phyloP scores from a whole-genome alignment of 2,797 vertebrate genomes.

The Chaenodraco wilsoni region DNA sequence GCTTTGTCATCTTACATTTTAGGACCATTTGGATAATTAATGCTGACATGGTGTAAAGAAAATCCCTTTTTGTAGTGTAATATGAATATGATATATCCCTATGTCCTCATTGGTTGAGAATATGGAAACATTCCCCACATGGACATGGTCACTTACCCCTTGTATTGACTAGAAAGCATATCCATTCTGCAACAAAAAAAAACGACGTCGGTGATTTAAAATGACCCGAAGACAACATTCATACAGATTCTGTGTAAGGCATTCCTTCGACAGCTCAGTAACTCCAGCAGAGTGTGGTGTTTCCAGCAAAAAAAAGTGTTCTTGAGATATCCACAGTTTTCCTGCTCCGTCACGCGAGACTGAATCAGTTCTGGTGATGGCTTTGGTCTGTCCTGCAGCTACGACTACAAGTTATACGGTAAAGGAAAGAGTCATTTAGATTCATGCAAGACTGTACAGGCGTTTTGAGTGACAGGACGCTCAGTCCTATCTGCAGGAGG shows the following conservation, averaged over 20 bases:
- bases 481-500: conserved; percentile 84
- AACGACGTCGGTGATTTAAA: conserved; percentile 55
- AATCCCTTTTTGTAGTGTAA: neutral
- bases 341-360: conserved; percentile 42
- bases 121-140: conserved; percentile 51
- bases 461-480: conserved; percentile 44
- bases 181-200: conserved; percentile 34
- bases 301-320: conserved; percentile 50
- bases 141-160: conserved; percentile 44
- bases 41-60: neutral
- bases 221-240: conserved; percentile 65
- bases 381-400: conserved; percentile 77
- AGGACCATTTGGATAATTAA: neutral
- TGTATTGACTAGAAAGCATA: conserved; percentile 58
- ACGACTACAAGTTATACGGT: conserved; percentile 63
- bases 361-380: conserved; percentile 56
- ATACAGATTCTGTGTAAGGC: conserved; percentile 80
- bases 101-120: conserved; percentile 29
- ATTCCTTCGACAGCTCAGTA: conserved; percentile 65
- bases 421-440: conserved; percentile 55
- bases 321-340: conserved; percentile 35
- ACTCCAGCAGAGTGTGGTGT: conserved; percentile 47
- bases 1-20: neutral
- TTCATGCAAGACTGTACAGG: conserved; percentile 81
- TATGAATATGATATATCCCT: conserved; percentile 10